Base-by-base conservation (phyloP, 30 jellyfish, hydroid and myxozoan genomes). In the Morbakka virulenta region DNA sequence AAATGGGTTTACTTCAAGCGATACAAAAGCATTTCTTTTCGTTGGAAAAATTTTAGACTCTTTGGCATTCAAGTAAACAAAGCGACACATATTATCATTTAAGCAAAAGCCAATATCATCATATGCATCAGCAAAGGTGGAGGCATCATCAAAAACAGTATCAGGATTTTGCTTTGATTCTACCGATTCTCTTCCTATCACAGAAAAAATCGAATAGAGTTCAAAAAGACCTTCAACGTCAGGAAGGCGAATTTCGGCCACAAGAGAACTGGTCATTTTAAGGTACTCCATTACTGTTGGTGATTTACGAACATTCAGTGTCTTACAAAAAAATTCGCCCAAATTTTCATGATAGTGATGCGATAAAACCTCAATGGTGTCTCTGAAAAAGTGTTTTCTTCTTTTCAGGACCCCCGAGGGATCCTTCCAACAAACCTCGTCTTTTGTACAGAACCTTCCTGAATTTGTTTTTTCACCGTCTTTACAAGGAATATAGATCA, bases 281-380 rank as follows among this genome's bases (percentile, higher is more conserved):
- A 88, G 25, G 50, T 88, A 88, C 30, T 88, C 97, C 1, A 86
- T 75, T 34, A 79, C 36, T 12, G 85, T 80, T 2, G 97, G 97
- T 6, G 77, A 79, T 28, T 22, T 35, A 69, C 75, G 87, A 2
- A 88, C 76, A 9, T 70, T 76, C 76, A 88, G 32, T 31, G 26
- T 47, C 2, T 2, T n/a, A 23, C 47, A 76, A 62, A 88, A 88
- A 72, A 88, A 88, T 22, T 80, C 78, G 2, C 36, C 52, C 72
- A 80, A 52, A 32, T 88, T 91, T 3, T 80, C 68, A 9, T 90
- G 91, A 78, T 80, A 88, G 69, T 3, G 74, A 48, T 82, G 78
- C 22, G 23, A 35, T 1, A 88, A 77, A n/a, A 80, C 74, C 20
- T 64, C 80, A 11, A 89, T 66, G 9, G 51, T 88, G 72, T 35